A percentile compares a stretch with the other conserved stretches of the same genome.
Conservation (phyloP, 2,888 invertebrate genomes). For the Macaria liturata region DNA sequence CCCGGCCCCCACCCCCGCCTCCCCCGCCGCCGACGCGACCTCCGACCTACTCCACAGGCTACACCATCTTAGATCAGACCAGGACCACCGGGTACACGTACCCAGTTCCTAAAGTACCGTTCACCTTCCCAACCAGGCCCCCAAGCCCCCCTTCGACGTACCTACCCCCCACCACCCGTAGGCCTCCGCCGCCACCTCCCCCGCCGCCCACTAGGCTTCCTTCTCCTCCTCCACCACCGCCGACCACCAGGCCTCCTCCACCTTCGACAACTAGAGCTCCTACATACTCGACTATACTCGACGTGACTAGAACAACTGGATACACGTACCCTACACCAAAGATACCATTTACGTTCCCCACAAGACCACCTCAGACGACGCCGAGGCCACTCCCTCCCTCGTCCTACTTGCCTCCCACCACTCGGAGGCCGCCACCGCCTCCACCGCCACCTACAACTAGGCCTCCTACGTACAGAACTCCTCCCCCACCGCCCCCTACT, state of each 20-base stretch:
- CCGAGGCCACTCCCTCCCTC: constrained; percentile 27
- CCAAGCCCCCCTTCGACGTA: constrained; percentile 19
- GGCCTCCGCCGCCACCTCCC: constrained; percentile 26
- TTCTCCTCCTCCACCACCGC: constrained; percentile 23
- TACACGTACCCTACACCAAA: constrained; percentile 53
- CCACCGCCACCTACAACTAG: constrained; percentile 21
- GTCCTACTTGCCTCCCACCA: constrained; percentile 26
- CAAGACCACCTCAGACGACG: constrained; percentile 23
- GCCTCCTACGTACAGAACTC: constrained; percentile 20
- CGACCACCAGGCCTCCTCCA: constrained; percentile 21
- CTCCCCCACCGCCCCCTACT: constrained; percentile 28
- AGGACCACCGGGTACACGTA: constrained; percentile 57
- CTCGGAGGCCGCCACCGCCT: constrained; percentile 26
- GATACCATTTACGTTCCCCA: constrained; percentile 35
- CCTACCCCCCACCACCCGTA: constrained; percentile 31
- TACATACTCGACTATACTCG: constrained; percentile 29
- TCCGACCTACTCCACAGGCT: constrained; percentile 33
- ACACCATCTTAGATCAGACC: constrained; percentile 31
- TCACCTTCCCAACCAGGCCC: constrained; percentile 36
- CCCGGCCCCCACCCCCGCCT: constrained; percentile 31
- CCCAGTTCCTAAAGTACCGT: constrained; percentile 44
- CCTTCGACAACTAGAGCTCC: constrained; percentile 15
- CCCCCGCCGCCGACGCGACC: constrained; percentile 36
- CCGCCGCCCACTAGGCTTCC: constrained; percentile 30
- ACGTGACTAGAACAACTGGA: constrained; percentile 47